Conservation (phyloP, 2,113 vertebrate genomes). For the Eclectus roratus region DNA sequence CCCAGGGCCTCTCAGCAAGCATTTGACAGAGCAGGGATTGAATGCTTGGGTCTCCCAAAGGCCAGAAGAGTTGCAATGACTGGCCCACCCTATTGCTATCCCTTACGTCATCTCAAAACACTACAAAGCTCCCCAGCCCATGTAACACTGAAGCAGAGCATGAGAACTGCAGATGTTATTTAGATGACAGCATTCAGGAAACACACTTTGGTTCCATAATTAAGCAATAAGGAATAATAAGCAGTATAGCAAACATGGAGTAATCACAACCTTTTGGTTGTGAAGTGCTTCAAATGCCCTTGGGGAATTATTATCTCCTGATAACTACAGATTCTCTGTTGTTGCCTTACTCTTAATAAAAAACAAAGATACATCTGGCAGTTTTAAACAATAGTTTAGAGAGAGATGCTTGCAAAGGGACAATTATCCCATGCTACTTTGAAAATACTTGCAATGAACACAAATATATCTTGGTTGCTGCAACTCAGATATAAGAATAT, state of each 20-base stretch:
- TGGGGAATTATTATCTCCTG: constrained; percentile 58
- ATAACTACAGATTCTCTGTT: constrained; percentile 44
- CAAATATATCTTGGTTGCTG: background rate
- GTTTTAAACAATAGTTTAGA: constrained; percentile 52
- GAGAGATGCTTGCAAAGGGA: constrained; percentile 28
- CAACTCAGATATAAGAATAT: background rate
- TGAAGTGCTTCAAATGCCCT: constrained; percentile 57
- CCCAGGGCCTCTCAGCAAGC: background rate
- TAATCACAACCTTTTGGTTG: constrained; percentile 61
- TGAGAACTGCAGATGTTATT: background rate
- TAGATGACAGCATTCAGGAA: constrained; percentile 29
- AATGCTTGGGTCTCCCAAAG: background rate
- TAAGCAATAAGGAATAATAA: constrained; percentile 67
- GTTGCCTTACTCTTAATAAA: constrained; percentile 56
- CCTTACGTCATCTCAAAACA: background rate
- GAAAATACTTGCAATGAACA: background rate
- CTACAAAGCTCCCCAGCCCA: background rate
- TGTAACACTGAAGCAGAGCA: background rate
- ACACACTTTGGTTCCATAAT: constrained; percentile 27
- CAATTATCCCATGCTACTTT: background rate
- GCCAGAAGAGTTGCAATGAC: background rate
- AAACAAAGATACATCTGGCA: constrained; percentile 43
- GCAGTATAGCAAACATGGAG: constrained; percentile 41
- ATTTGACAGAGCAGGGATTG: background rate
- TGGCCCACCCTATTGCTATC: background rate